phyloP scores from a whole-genome alignment of 2,888 invertebrate species.

The Amphipyra berbera region DNA sequence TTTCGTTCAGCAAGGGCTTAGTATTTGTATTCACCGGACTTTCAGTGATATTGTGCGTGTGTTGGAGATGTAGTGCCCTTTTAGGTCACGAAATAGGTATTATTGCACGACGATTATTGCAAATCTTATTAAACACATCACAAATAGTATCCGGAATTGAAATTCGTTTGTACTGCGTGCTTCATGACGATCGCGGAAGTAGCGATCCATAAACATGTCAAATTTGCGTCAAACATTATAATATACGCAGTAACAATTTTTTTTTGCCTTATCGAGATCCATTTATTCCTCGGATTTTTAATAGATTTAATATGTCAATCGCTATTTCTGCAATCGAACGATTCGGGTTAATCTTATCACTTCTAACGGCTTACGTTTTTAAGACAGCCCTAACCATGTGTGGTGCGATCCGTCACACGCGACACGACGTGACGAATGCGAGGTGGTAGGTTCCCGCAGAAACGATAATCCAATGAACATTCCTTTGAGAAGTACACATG shows the following conservation, averaged over 20 bases:
- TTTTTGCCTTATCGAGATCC: neutral
- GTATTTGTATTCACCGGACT: constrained; percentile 9
- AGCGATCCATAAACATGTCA: neutral
- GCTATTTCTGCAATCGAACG: constrained; percentile 11
- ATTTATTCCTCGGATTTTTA: neutral
- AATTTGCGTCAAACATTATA: neutral
- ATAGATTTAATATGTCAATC: neutral
- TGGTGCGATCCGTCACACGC: constrained; percentile 60
- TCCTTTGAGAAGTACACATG: constrained; percentile 53
- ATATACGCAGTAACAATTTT: neutral
- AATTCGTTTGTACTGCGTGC: neutral
- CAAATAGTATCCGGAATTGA: no score
- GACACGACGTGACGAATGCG: constrained; percentile 63
- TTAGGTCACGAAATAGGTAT: constrained; percentile 7
- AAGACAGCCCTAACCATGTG: constrained; percentile 44
- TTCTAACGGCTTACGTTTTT: neutral
- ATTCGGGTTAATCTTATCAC: no score
- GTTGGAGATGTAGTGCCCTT: constrained; percentile 4
- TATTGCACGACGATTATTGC: no score
- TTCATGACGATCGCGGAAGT: constrained; percentile 1
- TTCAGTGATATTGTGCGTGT: constrained; percentile 18
- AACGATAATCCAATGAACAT: constrained; percentile 59
- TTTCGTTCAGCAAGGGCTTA: constrained; percentile 30
- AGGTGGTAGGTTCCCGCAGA: constrained; percentile 43
- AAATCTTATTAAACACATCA: no score